Conservation (phyloP, 2,888 invertebrate genomes). For the Clitarchus hookeri region DNA sequence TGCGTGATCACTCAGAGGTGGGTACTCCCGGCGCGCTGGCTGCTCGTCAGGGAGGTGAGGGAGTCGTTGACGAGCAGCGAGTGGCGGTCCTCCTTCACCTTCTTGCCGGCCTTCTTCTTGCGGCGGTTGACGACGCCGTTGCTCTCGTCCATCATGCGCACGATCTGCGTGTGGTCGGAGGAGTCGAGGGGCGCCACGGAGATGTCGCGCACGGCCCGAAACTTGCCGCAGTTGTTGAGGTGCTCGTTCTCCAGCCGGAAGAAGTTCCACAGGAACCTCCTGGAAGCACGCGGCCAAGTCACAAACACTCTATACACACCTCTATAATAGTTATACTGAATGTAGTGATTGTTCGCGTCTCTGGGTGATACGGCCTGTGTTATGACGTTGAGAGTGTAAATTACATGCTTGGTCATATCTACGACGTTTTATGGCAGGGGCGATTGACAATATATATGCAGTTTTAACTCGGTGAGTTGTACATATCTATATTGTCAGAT, state of each 20-base stretch:
- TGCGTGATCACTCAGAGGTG: not conserved
- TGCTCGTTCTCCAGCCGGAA: constrained; percentile 99
- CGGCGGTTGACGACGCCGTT: constrained; percentile 78
- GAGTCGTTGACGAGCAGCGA: not conserved
- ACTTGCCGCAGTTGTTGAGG: constrained; percentile 98
- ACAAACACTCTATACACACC: constrained; percentile 23
- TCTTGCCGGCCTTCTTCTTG: constrained; percentile 57
- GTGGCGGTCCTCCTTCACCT: constrained; percentile 46
- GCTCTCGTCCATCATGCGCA: constrained; percentile 94
- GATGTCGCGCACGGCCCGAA: constrained; percentile 97
- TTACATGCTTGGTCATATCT: too few relatives aligned
- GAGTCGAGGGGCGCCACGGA: constrained; percentile 93
- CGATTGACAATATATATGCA: too few relatives aligned
- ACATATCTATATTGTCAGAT: too few relatives aligned
- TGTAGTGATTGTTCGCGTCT: too few relatives aligned
- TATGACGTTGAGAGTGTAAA: too few relatives aligned
- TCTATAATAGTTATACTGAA: not conserved
- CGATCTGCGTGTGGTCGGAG: constrained; percentile 85
- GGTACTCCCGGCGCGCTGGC: not conserved
- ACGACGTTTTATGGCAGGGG: too few relatives aligned
- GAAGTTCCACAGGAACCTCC: constrained; percentile 98
- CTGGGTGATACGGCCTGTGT: too few relatives aligned
- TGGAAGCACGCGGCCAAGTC: constrained; percentile 50
- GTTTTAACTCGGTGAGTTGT: too few relatives aligned
- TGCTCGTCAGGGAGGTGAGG: not conserved